Conservation (phyloP, 2,888 invertebrate genomes). For the Ophioninae sp. region DNA sequence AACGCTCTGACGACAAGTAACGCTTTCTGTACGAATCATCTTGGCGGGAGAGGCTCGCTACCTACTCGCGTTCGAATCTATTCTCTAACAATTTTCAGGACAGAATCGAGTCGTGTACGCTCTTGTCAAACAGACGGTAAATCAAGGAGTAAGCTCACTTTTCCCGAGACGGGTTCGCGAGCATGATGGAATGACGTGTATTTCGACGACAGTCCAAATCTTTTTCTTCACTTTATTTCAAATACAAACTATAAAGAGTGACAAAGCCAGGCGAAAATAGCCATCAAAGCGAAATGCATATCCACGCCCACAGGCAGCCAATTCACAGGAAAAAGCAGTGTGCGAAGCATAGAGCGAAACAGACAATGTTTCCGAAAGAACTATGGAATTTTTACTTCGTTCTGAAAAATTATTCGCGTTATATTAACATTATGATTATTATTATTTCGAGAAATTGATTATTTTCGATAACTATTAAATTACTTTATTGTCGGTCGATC, state of each 20-base stretch:
- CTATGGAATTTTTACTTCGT: conserved; percentile 8
- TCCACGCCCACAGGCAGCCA: conserved; percentile 65
- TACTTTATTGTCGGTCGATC: conserved; percentile 11
- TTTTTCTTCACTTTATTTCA: conserved; percentile 26
- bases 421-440: not conserved
- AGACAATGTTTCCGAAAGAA: conserved; percentile 47
- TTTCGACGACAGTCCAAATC: conserved; percentile 42
- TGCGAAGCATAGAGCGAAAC: not conserved
- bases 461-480: not conserved
- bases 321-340: conserved; percentile 39
- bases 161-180: conserved; percentile 33
- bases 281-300: conserved; percentile 66
- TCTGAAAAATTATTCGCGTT: not conserved
- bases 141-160: conserved; percentile 42
- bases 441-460: too few species aligned
- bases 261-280: conserved; percentile 62
- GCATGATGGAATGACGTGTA: conserved; percentile 39
- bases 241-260: conserved; percentile 32
- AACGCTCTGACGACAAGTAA: too few species aligned
- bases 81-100: too few species aligned
- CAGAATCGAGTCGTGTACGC: too few species aligned
- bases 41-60: too few species aligned
- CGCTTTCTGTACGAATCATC: too few species aligned
- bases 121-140: too few species aligned
- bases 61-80: too few species aligned